Percentiles rank a stretch among this genome's conserved stretches.
These are phyloP conservation scores for Lacanobia wlatinum DNA, from an alignment of 2,888 invertebrate species.

Conservation along the genomic window DNA sequence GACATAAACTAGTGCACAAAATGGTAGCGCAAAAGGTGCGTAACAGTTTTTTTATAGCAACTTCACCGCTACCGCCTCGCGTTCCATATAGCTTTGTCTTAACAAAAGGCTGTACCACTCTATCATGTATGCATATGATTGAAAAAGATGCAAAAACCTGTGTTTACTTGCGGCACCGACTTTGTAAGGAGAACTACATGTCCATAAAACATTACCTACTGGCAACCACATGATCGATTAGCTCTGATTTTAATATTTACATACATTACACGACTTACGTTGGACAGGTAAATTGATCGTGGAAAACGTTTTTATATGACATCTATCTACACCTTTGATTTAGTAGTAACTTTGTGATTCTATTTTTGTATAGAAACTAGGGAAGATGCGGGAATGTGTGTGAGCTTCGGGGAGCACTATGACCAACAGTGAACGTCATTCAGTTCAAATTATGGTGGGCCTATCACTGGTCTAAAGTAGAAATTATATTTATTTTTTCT, in stretches of 20 bases:
- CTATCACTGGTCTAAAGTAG: too few species aligned
- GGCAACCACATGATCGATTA: slow-evolving; percentile 59
- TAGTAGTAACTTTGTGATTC: neutral
- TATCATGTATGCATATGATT: slow-evolving; percentile 48
- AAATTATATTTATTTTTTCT: too few species aligned
- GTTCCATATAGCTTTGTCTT: neutral
- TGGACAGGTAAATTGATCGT: slow-evolving; percentile 42
- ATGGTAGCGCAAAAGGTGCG: too few species aligned
- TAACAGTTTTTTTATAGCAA: too few species aligned
- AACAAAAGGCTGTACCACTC: slow-evolving; percentile 24
- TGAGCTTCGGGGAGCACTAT: neutral
- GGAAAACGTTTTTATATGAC: slow-evolving; percentile 35
- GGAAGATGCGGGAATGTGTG: neutral
- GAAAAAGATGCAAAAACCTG: slow-evolving; percentile 59
- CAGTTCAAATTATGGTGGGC: neutral
- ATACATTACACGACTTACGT: slow-evolving; percentile 44
- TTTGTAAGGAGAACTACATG: slow-evolving; percentile 62
- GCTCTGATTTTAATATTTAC: slow-evolving; percentile 56
- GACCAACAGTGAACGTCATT: neutral
- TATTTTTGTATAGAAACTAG: neutral
- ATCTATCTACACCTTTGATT: slow-evolving; percentile 12
- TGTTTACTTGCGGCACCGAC: slow-evolving; percentile 54
- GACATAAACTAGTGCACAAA: too few species aligned
- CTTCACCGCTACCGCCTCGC: neutral
- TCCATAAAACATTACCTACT: slow-evolving; percentile 51